Evolutionary conservation across 2,888 invertebrate species (phyloP), one percentile per base, ranked within the genome.

Genomic region (Drosophila kuntzei): DNA sequence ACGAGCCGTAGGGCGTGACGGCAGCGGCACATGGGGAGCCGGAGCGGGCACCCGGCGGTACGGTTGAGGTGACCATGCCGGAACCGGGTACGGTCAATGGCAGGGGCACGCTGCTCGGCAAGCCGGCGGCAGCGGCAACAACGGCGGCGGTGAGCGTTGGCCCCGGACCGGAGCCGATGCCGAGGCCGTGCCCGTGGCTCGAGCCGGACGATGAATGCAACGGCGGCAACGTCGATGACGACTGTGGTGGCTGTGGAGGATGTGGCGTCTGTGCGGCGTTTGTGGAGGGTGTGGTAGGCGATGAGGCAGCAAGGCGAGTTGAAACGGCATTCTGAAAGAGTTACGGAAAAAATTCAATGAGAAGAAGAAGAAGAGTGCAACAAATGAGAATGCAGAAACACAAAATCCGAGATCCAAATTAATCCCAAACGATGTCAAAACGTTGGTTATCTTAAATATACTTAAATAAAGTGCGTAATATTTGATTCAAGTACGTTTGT

Each of bases 261-360:
- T 81, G 83, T 69, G 93, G 94, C 91, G 94, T 93, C 93, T 93
- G 94, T 79, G 83, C 87, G 65, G 83, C 80, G 83, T 82, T 87
- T 55, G 71, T 87, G 47, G 83, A 63, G 71, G 83, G 83, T 63
- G 89, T 93, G 92, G 94, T 93, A 92, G 95, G 94, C 91, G 95
- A 94, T 92, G 95, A 94, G 92, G 95, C 94, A 93, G 94, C 94
- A 91, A 93, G 93, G 93, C 95, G 95, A 94, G 95, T 95, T 93
- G 95, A 94, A 93, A 94, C 94, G 89, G 92, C 92, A 94, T 92
- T 92, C 92, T 93, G 80, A 3, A 85, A 87, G 46, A 41, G 8
- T 7, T 27, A 25, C 34, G 32, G 27, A 43, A 29, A 9, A 39
- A 32, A n/a, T n/a, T n/a, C n/a, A n/a, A 20, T 36, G 12, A 29